These are phyloP conservation scores for Geotrupes spiniger DNA, from an alignment of 2,888 invertebrate genomes.

Conservation along the genomic window DNA sequence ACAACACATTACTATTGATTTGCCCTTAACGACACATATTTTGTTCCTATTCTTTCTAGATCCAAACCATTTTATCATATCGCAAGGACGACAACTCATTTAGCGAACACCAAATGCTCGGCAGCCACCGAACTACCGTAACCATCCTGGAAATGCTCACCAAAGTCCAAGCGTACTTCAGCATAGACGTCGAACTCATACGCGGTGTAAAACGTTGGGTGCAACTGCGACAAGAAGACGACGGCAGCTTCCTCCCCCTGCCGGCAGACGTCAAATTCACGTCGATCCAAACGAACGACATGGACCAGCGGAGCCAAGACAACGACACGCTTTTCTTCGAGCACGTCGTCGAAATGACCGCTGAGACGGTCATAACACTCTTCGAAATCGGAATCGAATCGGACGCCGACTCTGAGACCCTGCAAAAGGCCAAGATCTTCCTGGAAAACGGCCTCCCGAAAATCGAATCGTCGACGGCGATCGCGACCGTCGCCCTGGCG, in stretches of 20 bases:
- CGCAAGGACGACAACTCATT: conserved; percentile 65
- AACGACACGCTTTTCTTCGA: conserved; percentile 45
- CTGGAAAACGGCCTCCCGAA: conserved; percentile 58
- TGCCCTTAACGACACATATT: not conserved
- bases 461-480: conserved; percentile 57
- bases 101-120: conserved; percentile 63
- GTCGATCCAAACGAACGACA: conserved; percentile 9
- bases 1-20: too few relatives aligned
- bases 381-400: conserved; percentile 58
- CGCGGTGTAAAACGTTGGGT: conserved; percentile 62
- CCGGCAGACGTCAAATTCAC: conserved; percentile 56
- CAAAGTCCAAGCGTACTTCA: conserved; percentile 61
- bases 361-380: conserved; percentile 60
- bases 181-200: conserved; percentile 60
- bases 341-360: conserved; percentile 60
- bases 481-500: conserved; percentile 60
- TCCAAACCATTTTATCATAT: conserved; percentile 61
- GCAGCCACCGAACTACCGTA: conserved; percentile 60
- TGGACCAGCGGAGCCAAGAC: conserved; percentile 5
- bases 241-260: conserved; percentile 61
- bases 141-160: conserved; percentile 59
- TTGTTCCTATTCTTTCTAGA: conserved; percentile 46
- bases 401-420: conserved; percentile 45
- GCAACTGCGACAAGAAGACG: conserved; percentile 57
- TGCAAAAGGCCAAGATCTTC: conserved; percentile 48